Evolutionary conservation across 2,797 vertebrate species (phyloP), one percentile per base, ranked within the genome.

Genomic region (Podarcis lilfordi): DNA sequence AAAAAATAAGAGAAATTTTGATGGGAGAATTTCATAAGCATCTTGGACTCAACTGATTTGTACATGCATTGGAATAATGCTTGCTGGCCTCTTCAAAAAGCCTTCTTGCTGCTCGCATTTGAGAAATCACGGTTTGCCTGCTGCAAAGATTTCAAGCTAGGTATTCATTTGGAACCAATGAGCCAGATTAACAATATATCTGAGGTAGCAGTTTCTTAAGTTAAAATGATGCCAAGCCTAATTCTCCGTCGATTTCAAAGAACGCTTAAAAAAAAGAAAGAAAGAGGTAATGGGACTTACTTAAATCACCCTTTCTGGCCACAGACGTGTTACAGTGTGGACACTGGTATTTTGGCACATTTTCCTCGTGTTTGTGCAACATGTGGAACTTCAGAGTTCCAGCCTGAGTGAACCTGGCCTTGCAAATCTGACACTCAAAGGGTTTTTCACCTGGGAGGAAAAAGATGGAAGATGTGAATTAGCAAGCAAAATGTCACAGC

Each of bases 381-480:
- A 95, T 0, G 8, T 96, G 97, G 5, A 80, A 91, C 77, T 97
- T 97, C 96, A 96, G 92, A 68, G 94, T 96, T 35, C 95, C 95
- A 0, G 93, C 96, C 35, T 96, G 97, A 9, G 95, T 96, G 94
- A 97, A 97, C 84, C 84, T 96, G 13, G 91, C 29, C 1, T 92
- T 93, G 89, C 96, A 97, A 82, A 96, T 0, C 0, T 84, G 89
- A 89, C 96, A 97, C 0, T 95, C 94, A 2, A 95, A 96, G 0
- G 88, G 93, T 86, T 96, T 97, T 94, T 97, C 96, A 23, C 96
- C 96, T 97, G 87, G 2, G 32, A 84, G 19, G 32, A 78, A 64
- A 84, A 90, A 76, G 66, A 32, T 27, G 32, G 27, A 23, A n/a
- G 2, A 43, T 45, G 35, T 32, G 37, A 1, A 35, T 17, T 84